Base-by-base conservation (phyloP, 2,888 invertebrate species). In the Acrocera orbiculus region DNA sequence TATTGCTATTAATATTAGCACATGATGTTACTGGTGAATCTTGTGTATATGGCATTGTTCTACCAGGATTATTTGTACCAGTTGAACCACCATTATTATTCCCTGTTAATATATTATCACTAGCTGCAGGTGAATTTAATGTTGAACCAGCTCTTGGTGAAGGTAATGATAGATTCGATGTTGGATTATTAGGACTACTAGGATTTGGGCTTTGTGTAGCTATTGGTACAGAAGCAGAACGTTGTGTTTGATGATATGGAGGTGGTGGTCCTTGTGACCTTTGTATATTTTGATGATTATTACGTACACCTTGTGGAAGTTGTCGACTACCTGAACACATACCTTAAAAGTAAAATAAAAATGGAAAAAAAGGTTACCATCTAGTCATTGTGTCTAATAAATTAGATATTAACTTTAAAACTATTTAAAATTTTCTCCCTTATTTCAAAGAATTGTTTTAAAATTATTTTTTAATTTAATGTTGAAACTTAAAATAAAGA, bases 211-310 rank as follows among this genome's bases (percentile, higher is more conserved):
- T 77, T 49, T 76, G 74, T 46, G 75, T 68, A 24, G 77, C 75
- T 42, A 76, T 76, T 27, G 76, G 76, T 42, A 76, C 76, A 45
- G 76, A 77, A 22, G 76, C 75, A 35, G 76, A 76, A 39, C 77
- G 65, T 36, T 73, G 74, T 16, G 76, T 74, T 51, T 74, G 76
- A 55, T 78, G 77, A 56, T 76, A 76, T 24, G 78, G 78, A 10
- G 79, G 79, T 14, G 79, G 79, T n/a, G 79, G 79, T 5, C 78
- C 78, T 58, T 77, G 77, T 44, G 67, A 59, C 36, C 70, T 54
- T 23, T 67, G 61, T 35, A 65, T 26, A 22, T 20, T 30, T 25
- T 37, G 36, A 32, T 37, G 30, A 14, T 25, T 35, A 11, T 34
- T 22, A 27, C 46, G 38, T 37, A 40, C 29, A 23, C 44, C 36